These are phyloP conservation scores for Prochilodus magdalenae DNA, from an alignment of 2,113 vertebrate species.

Conservation along the genomic window DNA sequence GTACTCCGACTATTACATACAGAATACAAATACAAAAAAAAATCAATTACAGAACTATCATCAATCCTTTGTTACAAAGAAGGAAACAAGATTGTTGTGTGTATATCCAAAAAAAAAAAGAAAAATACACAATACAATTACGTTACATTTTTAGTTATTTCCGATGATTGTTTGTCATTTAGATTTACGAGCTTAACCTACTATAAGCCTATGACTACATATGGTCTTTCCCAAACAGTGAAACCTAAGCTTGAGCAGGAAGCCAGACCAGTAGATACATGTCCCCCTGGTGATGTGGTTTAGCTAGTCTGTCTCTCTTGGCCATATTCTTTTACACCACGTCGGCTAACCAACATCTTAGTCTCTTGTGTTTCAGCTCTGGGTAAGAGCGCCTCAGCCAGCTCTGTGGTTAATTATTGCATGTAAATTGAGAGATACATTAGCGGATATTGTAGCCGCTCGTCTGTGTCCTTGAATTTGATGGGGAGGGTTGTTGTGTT, in stretches of 20 bases:
- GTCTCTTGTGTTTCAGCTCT: slow-evolving; percentile 9
- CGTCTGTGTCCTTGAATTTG: slow-evolving; percentile 28
- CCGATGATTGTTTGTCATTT: too few species aligned
- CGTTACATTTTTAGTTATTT: too few species aligned
- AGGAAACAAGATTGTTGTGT: too few species aligned
- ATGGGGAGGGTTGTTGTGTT: slow-evolving; percentile 9
- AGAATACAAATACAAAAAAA: too few species aligned
- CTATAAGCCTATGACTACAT: background rate
- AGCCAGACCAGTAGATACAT: slow-evolving; percentile 22
- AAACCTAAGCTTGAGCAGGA: slow-evolving; percentile 38
- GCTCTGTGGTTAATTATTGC: slow-evolving; percentile 27
- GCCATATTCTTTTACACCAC: slow-evolving; percentile 35
- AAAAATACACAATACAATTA: too few species aligned
- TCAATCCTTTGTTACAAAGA: too few species aligned
- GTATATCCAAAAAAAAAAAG: too few species aligned
- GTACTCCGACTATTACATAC: too few species aligned
- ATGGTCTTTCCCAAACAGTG: background rate
- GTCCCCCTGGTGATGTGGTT: slow-evolving; percentile 28
- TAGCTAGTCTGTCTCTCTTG: background rate
- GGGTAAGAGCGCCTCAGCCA: slow-evolving; percentile 10
- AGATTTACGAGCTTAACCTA: background rate
- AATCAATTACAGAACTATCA: too few species aligned
- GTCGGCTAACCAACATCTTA: slow-evolving; percentile 10
- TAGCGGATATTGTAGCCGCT: slow-evolving; percentile 8
- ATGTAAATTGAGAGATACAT: slow-evolving; percentile 34